These are phyloP conservation scores for Dromococcyx pavoninus DNA, from an alignment of 2,797 vertebrate species.

Conservation along the genomic window DNA sequence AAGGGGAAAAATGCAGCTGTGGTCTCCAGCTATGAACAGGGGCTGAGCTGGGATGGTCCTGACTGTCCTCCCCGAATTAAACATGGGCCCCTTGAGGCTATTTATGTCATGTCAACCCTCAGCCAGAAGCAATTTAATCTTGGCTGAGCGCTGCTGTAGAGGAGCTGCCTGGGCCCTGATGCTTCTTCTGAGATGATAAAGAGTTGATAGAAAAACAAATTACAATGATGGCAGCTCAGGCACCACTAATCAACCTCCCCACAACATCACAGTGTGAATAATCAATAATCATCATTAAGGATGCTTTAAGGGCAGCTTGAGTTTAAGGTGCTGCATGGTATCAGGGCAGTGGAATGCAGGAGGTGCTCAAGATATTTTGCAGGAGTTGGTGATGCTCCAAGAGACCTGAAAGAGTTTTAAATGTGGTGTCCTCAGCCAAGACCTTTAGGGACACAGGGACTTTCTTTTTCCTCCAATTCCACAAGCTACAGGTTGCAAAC, in stretches of 20 bases:
- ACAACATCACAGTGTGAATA: neutral
- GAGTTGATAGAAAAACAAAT: conserved; percentile 45
- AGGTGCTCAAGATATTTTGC: neutral
- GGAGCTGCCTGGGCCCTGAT: neutral
- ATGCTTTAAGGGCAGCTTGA: neutral
- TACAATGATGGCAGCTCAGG: neutral
- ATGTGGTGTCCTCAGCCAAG: neutral
- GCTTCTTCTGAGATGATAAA: neutral
- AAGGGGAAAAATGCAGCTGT: too few relatives aligned
- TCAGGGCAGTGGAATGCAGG: accelerated
- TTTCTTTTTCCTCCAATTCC: accelerated
- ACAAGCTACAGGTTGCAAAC: neutral
- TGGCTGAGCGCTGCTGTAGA: neutral
- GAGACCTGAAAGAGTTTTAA: accelerated
- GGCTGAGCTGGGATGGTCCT: accelerated
- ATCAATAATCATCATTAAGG: neutral
- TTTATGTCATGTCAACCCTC: neutral
- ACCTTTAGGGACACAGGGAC: neutral
- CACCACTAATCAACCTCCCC: neutral
- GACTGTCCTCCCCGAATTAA: neutral
- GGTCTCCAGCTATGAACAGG: neutral
- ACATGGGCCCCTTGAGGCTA: neutral
- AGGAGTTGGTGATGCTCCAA: accelerated
- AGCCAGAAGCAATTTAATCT: conserved; percentile 20
- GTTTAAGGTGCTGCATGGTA: neutral